A percentile compares a stretch with the other conserved stretches of the same genome.
phyloP scores from a whole-genome alignment of 2,888 invertebrate species.

The Drosophila suboccidentalis region DNA sequence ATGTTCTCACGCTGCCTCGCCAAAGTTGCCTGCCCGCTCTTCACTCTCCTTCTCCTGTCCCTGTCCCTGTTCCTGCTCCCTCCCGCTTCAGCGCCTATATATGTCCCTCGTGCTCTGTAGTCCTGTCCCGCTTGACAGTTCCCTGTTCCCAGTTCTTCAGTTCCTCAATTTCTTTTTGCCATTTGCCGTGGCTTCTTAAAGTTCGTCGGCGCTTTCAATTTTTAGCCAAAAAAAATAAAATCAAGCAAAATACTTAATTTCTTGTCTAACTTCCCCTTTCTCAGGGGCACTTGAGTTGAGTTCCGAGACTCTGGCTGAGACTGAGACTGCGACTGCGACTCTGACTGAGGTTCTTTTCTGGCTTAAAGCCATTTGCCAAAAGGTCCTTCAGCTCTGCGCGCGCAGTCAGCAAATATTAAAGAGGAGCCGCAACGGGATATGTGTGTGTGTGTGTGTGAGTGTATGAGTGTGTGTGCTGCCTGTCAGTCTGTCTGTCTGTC shows the following conservation, averaged over 20 bases:
- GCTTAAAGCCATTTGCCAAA: conserved; percentile 49
- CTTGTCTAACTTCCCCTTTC: conserved; percentile 69
- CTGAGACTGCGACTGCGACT: neutral
- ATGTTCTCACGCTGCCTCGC: conserved; percentile 76
- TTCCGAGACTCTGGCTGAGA: neutral
- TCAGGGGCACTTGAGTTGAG: conserved; percentile 52
- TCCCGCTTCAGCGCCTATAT: conserved; percentile 2
- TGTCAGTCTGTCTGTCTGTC: conserved; percentile 24
- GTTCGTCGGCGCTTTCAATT: conserved; percentile 59
- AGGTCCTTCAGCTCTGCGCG: conserved; percentile 63
- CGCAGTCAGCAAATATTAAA: conserved; percentile 71
- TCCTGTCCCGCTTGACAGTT: conserved; percentile 19
- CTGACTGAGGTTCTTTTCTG: conserved; percentile 23
- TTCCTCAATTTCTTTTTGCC: conserved; percentile 24
- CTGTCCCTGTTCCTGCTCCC: neutral
- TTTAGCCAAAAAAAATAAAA: conserved; percentile 34
- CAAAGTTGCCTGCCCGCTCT: conserved; percentile 16
- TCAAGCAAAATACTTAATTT: conserved; percentile 58
- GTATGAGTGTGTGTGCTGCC: conserved; percentile 25
- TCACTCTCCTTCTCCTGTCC: neutral
- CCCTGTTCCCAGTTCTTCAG: neutral
- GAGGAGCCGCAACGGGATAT: conserved; percentile 62
- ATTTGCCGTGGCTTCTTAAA: conserved; percentile 56
- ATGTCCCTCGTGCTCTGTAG: neutral
- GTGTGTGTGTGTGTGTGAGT: conserved; percentile 10